Base-by-base conservation (phyloP, 2,113 vertebrate genomes). In the Zosterops japonicus region DNA sequence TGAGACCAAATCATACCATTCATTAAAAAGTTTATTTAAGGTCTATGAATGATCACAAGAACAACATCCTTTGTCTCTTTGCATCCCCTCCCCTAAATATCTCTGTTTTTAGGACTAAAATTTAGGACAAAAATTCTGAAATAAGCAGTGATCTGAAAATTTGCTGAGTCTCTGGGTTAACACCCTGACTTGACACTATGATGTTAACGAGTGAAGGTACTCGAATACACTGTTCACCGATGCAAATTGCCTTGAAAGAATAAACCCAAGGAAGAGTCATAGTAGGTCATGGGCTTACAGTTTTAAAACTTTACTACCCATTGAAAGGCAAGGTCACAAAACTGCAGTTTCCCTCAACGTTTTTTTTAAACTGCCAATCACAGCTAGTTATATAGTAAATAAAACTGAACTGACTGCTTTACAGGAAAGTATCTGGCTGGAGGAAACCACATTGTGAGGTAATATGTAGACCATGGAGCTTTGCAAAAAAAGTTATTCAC, bases 41-140 rank as follows among this genome's bases (percentile, higher is more conserved):
- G 18, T 35, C 46, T 57, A 8, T 13, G 24, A 83, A 90, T 64
- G 13, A n/a, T 39, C 2, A 2, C 28, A 84, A 83, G 65, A 33
- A 47, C 7, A 2, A 21, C 23, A 44, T 61, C 14, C 13, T 72
- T 86, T 74, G 42, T 76, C 42, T 88, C 39, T 76, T 70, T 60
- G 41, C 29, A 88, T 57, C 14, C 24, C 15, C 39, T 88, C 25
- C 28, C 67, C 29, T 24, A n/a, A 83, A 55, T 57, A 79, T 5
- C 56, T 78, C n/a, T 1, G 60, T 92, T 83, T 85, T 56, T 49
- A 89, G 50, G 19, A 22, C 15, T 47, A 71, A 39, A 39, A 39
- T 39, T 39, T 39, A 39, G 39, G 39, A 39, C 9, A 94, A 91
- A 95, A 81, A 52, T 79, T 87, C n/a, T 56, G 52, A 94, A 93